Evolutionary conservation across 2,113 vertebrate genomes (phyloP).

Genomic region (Pontoporia blainvillei): DNA sequence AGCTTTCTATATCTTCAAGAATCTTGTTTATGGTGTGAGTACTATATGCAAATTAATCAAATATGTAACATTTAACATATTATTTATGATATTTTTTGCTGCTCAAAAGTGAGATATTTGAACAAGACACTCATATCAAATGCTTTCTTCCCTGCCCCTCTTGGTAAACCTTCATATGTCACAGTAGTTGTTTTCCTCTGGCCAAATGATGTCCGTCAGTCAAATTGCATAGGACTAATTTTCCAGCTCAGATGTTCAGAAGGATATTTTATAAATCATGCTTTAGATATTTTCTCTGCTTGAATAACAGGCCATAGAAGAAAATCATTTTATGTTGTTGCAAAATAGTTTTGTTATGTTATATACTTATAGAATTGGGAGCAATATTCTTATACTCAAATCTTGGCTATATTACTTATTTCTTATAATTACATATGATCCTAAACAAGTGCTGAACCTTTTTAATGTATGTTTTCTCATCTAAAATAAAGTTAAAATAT

Average conservation of each 20-base stretch:
- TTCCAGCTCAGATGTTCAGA: not conserved
- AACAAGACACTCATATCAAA: not conserved
- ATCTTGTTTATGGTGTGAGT: not conserved
- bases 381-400: not conserved
- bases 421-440: not conserved
- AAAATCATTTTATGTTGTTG: not conserved
- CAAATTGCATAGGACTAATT: not conserved
- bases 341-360: not conserved
- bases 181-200: not conserved
- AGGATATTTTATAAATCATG: not conserved
- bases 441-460: not conserved
- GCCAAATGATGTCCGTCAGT: not conserved
- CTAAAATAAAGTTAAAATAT: not conserved
- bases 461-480: not conserved
- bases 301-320: not conserved
- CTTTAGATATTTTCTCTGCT: not conserved
- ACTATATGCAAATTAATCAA: not conserved
- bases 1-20: not conserved
- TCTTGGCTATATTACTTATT: not conserved
- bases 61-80: not conserved
- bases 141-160: not conserved
- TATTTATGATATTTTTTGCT: not conserved
- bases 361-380: not conserved
- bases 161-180: not conserved
- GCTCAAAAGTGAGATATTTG: not conserved